A percentile compares a stretch with the other conserved stretches of the same genome.
These are phyloP conservation scores for Gobius niger DNA, from an alignment of 2,113 vertebrate species.

Conservation along the genomic window DNA sequence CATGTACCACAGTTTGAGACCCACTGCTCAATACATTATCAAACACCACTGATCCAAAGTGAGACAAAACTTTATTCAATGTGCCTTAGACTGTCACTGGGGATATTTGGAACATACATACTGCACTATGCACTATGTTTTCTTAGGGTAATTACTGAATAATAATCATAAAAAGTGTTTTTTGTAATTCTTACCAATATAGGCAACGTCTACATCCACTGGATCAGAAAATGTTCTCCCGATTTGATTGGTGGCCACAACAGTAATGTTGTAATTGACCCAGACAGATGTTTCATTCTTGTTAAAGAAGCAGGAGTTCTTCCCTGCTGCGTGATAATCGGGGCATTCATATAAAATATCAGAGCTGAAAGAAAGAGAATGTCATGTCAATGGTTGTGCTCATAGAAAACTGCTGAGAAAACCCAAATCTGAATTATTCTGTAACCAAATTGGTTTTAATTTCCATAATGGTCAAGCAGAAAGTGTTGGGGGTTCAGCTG, in stretches of 20 bases:
- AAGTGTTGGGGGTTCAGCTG: background rate
- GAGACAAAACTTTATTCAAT: background rate
- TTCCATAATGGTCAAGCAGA: background rate
- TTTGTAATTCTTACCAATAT: constrained; percentile 82
- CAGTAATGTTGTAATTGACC: constrained; percentile 85
- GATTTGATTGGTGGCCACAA: constrained; percentile 84
- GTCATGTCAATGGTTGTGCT: constrained; percentile 1
- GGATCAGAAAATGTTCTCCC: constrained; percentile 83
- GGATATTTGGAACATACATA: no score
- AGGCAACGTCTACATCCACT: constrained; percentile 82
- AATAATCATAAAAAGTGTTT: background rate
- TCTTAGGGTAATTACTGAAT: no score
- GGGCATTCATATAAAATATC: constrained; percentile 81
- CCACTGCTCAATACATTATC: no score
- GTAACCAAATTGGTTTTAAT: background rate
- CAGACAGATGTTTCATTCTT: constrained; percentile 86
- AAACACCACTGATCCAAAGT: no score
- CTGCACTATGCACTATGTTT: no score
- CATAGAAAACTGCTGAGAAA: background rate
- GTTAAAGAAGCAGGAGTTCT: constrained; percentile 91
- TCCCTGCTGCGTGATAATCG: constrained; percentile 86
- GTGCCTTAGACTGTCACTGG: no score
- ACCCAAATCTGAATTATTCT: background rate
- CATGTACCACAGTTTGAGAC: no score
- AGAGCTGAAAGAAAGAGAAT: constrained; percentile 58